Conservation (phyloP, 2,888 invertebrate species). For the Polydrusus cervinus region DNA sequence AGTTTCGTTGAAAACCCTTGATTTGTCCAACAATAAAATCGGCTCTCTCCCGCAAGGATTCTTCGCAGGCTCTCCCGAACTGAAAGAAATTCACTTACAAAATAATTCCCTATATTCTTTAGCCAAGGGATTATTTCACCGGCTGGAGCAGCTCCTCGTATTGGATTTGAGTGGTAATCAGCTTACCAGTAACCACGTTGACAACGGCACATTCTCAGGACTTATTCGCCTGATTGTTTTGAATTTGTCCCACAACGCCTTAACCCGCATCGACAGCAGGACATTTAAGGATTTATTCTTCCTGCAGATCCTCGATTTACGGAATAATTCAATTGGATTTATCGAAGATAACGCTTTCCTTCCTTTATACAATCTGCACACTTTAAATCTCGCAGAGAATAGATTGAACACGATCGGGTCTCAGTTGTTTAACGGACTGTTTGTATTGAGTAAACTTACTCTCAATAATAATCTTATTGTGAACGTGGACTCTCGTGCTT, state of each 20-base stretch:
- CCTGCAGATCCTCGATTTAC: constrained; percentile 88
- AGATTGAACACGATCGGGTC: constrained; percentile 86
- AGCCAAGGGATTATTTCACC: constrained; percentile 87
- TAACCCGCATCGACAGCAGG: constrained; percentile 86
- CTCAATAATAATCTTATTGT: constrained; percentile 90
- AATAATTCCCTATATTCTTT: constrained; percentile 89
- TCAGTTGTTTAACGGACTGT: constrained; percentile 87
- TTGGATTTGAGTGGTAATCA: constrained; percentile 90
- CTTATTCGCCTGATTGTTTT: constrained; percentile 88
- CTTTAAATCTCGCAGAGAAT: constrained; percentile 91
- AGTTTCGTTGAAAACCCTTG: constrained; percentile 84
- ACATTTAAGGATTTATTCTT: constrained; percentile 92
- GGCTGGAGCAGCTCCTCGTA: constrained; percentile 87
- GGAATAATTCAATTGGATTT: constrained; percentile 91
- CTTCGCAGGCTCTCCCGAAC: constrained; percentile 86
- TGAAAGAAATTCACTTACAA: constrained; percentile 88
- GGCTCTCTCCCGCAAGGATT: constrained; percentile 86
- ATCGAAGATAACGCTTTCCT: constrained; percentile 91
- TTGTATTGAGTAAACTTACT: constrained; percentile 87
- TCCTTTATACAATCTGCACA: constrained; percentile 91
- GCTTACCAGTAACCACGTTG: constrained; percentile 87
- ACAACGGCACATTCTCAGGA: constrained; percentile 89
- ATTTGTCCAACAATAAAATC: constrained; percentile 90
- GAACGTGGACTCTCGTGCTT: constrained; percentile 85
- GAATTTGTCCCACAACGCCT: constrained; percentile 89